phyloP scores from a whole-genome alignment of 2,113 vertebrate species.

The Chaetodon trifascialis region DNA sequence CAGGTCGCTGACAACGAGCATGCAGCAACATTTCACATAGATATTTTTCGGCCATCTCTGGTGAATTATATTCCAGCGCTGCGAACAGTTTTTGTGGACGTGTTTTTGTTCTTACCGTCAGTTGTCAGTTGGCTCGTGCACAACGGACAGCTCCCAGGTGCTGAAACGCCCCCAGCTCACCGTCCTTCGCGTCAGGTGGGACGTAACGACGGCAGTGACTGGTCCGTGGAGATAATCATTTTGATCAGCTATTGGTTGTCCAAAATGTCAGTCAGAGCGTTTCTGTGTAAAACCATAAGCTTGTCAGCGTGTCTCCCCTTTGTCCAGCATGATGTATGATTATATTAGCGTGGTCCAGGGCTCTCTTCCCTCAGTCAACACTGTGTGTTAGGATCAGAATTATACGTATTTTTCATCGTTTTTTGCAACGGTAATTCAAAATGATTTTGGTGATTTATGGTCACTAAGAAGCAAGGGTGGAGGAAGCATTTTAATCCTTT shows the following conservation, averaged over 20 bases:
- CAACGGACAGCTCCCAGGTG: conserved; percentile 74
- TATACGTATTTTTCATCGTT: too few relatives aligned
- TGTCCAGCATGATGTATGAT: not conserved
- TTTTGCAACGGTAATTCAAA: too few relatives aligned
- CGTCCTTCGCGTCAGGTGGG: conserved; percentile 11
- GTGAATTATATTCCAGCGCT: not conserved
- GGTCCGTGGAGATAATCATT: not conserved
- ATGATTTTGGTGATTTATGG: too few relatives aligned
- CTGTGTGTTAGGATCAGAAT: too few relatives aligned
- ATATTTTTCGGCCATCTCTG: not conserved
- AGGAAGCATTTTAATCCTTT: too few relatives aligned
- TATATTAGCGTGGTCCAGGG: not conserved
- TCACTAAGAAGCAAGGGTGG: too few relatives aligned
- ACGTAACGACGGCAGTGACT: conserved; percentile 25
- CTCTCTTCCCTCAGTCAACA: not conserved
- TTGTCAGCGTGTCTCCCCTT: not conserved
- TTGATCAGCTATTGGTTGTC: conserved; percentile 49
- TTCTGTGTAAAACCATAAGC: not conserved
- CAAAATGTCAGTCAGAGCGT: not conserved
- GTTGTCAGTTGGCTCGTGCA: conserved; percentile 19
- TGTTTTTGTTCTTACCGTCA: conserved; percentile 49
- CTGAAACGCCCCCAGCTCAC: conserved; percentile 59
- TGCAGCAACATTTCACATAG: not conserved
- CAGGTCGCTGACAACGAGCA: not conserved
- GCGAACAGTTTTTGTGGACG: not conserved